Evolutionary conservation across 2,113 vertebrate species (phyloP).

Genomic region (Mormyrus lacerda): DNA sequence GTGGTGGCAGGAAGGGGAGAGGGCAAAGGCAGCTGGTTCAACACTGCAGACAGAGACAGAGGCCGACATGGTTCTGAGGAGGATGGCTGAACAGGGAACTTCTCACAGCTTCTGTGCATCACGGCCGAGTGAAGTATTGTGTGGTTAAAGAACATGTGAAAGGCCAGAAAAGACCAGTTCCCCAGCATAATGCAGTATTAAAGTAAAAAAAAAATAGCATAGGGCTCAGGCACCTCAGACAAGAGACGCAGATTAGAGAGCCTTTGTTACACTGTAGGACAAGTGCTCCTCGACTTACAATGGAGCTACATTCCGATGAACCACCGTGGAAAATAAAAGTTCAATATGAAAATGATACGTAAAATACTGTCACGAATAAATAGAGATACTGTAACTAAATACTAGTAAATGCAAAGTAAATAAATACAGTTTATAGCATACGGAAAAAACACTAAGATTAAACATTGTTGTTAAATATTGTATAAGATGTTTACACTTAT

Average conservation of each 20-base stretch:
- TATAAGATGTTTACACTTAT: background rate
- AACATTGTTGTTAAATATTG: background rate
- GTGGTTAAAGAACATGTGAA: background rate
- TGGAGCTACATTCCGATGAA: background rate
- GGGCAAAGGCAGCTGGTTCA: constrained; percentile 97
- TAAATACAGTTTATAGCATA: background rate
- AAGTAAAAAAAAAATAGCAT: background rate
- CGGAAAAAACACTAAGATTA: background rate
- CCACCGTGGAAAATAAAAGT: background rate
- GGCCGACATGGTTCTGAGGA: background rate
- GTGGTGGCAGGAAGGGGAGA: constrained; percentile 97
- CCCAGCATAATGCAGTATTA: background rate
- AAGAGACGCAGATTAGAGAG: background rate
- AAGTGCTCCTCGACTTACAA: background rate
- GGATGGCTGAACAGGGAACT: background rate
- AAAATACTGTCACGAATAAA: background rate
- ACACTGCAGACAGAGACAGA: constrained; percentile 63
- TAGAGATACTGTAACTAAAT: too few species aligned
- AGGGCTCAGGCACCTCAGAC: background rate
- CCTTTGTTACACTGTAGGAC: background rate
- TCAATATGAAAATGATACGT: background rate
- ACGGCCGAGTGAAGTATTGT: background rate
- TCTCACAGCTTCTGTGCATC: background rate
- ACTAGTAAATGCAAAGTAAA: too few species aligned
- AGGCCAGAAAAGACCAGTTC: background rate